These are phyloP conservation scores for Zaprionus tsacasi DNA, from an alignment of 1,140 invertebrate species.

Conservation along the genomic window DNA sequence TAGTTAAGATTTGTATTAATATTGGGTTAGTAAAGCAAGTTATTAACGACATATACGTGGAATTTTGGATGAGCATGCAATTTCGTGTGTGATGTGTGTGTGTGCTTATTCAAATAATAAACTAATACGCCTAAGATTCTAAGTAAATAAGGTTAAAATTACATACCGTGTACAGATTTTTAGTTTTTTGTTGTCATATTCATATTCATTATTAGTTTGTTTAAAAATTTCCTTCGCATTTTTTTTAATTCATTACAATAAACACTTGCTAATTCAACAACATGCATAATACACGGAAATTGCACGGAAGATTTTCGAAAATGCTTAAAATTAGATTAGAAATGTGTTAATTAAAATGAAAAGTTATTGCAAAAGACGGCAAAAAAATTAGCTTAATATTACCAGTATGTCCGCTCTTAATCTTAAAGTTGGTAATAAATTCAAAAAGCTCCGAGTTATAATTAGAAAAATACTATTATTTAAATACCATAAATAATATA, in stretches of 20 bases:
- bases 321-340: slow-evolving; percentile 56
- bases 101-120: neutral
- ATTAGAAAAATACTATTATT: neutral
- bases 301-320: slow-evolving; percentile 41
- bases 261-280: slow-evolving; percentile 48
- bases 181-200: slow-evolving; percentile 22
- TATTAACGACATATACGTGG: neutral
- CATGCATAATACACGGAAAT: slow-evolving; percentile 42
- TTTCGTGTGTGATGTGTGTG: neutral
- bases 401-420: neutral
- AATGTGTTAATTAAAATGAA: slow-evolving; percentile 24
- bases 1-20: slow-evolving; percentile 1
- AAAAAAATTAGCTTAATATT: neutral
- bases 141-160: slow-evolving; percentile 34
- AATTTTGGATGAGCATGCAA: neutral
- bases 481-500: neutral
- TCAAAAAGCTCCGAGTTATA: neutral
- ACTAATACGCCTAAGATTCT: neutral
- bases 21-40: slow-evolving; percentile 31
- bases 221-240: slow-evolving; percentile 11
- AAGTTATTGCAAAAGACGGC: neutral
- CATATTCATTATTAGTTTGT: slow-evolving; percentile 1
- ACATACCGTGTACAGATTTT: slow-evolving; percentile 65
- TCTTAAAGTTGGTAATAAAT: neutral
- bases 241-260: slow-evolving; percentile 25